Evolutionary conservation across 2,113 vertebrate species (phyloP), one percentile per base, ranked within the genome.

Genomic region (Sceloporus undulatus): DNA sequence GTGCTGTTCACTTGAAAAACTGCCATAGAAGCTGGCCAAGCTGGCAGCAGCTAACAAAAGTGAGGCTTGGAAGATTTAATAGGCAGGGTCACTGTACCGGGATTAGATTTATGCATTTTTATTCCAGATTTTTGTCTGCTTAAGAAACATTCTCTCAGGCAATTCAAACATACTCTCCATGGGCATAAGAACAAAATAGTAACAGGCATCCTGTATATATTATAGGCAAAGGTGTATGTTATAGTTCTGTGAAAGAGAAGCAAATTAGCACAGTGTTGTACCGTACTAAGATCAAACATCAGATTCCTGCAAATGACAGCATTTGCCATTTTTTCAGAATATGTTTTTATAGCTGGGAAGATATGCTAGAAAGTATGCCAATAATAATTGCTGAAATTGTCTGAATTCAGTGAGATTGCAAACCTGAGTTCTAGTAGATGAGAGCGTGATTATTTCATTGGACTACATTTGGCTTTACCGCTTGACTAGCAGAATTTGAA

Each of bases 1-100:
- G 89, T 94, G 90, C 87, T 94, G 80, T 90, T 95, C 93, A 90
- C 91, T 95, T 96, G 91, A 95, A 91, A 91, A 96, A 88, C 90
- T 91, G 88, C 88, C 93, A 84, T 77, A 95, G 93, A 90, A 94
- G 93, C 91, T 93, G 89, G 81, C 90, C 90, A 94, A 97, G 92
- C 89, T 95, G 87, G 92, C 91, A 94, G 79, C 68, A 0, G 89
- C 25, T 92, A 89, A 92, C 34, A 88, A 91, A 93, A 88, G 91
- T 90, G 85, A 92, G 88, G 91, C 90, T 85, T 82, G 48, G 88
- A 95, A 95, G 92, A 90, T 95, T 95, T 95, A 95, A 94, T 90
- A 95, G 92, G 84, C 92, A 96, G 87, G 90, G 92, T 94, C 93
- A 92, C 74, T 91, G 90, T 92, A 88, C 88, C 82, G 52, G 85